Base-by-base conservation (phyloP, 2,113 vertebrate genomes). In the Pachypanchax playfairii region DNA sequence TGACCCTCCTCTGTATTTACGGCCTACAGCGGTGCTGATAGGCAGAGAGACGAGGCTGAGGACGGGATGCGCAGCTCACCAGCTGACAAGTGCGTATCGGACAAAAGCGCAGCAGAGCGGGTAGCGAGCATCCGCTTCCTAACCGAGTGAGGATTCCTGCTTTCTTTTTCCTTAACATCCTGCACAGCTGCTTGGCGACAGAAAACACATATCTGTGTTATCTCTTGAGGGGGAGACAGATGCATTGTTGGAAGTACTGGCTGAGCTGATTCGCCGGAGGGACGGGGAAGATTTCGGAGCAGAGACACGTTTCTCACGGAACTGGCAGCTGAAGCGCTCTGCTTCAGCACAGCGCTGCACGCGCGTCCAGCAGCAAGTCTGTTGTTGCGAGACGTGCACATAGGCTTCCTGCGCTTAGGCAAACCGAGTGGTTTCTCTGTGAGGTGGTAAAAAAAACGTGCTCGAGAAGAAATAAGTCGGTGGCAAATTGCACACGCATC, bases 21-120 rank as follows among this genome's bases (percentile, higher is more conserved):
- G 78, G 72, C 71, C 74, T 31, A 22, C 55, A 25, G 20, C 64
- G 58, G 54, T 36, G 57, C 73, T 80, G 76, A 83, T 82, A 69
- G 79, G 76, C 69, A 73, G 75, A 62, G 73, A 64, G 42, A 72
- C 62, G 77, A 79, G 64, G 79, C 80, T 20, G 77, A 68, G 56
- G 31, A 70, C 80, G 66, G 82, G 80, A 86, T 83, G 84, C 84
- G 87, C 87, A 87, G 79, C 83, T 81, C 54, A 73, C 76, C 75
- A 85, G 83, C 87, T 85, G 84, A 85, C 82, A 79, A 81, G 80
- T 71, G 83, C 80, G 39, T 25, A 38, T 75, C 66, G 79, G 80
- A 83, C 77, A 77, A 76, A 70, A 82, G 79, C 83, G 84, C 65
- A 66, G 82, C 79, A 59, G 84, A 81, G 79, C 78, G 70, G 68